Percentiles rank a stretch among this genome's conserved stretches.
Evolutionary conservation across 2,113 vertebrate species (phyloP).

Genomic region (Tachysurus fulvidraco): DNA sequence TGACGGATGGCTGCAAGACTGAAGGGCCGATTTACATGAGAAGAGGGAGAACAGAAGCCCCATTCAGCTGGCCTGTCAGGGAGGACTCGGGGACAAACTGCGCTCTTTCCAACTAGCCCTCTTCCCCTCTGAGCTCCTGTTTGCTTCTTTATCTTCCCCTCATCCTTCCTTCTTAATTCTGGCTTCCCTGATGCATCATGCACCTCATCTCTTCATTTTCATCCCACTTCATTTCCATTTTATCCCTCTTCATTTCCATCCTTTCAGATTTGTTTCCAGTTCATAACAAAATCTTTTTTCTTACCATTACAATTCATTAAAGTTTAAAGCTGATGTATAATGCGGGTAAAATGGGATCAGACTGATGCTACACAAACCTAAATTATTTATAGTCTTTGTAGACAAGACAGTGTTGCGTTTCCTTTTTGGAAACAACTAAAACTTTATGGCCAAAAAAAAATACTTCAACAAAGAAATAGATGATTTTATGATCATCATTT

Average conservation of each 20-base stretch:
- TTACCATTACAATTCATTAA: slow-evolving; percentile 59
- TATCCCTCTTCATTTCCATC: slow-evolving; percentile 69
- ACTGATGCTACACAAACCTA: neutral
- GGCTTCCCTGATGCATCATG: slow-evolving; percentile 54
- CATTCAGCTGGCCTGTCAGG: slow-evolving; percentile 76
- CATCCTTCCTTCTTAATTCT: slow-evolving; percentile 50
- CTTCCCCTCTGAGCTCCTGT: slow-evolving; percentile 56
- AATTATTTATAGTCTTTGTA: slow-evolving; percentile 8
- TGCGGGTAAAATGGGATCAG: slow-evolving; percentile 21
- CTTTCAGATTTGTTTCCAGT: slow-evolving; percentile 59
- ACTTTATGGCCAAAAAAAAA: neutral
- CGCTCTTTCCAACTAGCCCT: slow-evolving; percentile 65
- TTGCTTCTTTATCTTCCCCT: slow-evolving; percentile 66
- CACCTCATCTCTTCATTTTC: slow-evolving; percentile 55
- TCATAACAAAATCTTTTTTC: slow-evolving; percentile 52
- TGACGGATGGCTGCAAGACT: slow-evolving; percentile 80
- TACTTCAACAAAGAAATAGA: neutral
- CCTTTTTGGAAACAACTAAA: neutral
- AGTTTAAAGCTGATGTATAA: neutral
- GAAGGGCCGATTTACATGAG: slow-evolving; percentile 77
- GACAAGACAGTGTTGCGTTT: neutral
- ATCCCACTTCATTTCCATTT: slow-evolving; percentile 70
- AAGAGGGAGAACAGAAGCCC: slow-evolving; percentile 77
- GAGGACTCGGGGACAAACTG: slow-evolving; percentile 65
- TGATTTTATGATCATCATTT: neutral